Base-by-base conservation (phyloP, 2,797 vertebrate genomes). In the Australoheros facetus region DNA sequence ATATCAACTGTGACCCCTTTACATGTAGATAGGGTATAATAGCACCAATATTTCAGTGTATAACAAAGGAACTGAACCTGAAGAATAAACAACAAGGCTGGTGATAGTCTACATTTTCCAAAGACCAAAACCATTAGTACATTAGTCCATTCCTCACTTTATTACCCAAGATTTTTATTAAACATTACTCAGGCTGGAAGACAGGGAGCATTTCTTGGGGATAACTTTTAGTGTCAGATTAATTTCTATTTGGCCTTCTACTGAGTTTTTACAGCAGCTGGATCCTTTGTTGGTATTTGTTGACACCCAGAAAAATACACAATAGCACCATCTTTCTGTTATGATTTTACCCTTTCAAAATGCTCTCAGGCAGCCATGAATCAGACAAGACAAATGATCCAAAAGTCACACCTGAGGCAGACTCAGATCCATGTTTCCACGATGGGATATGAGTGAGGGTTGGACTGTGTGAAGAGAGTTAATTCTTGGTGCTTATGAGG, bases 401-500 rank as follows among this genome's bases (percentile, higher is more conserved):
- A 48, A 48, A 48, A 16, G 16, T 64, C 54, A 34, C 64, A 77
- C 34, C 62, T 17, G 32, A 75, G 73, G 51, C 54, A 23, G 79
- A 58, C 12, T 64, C 81, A 62, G 64, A 60, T 59, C 78, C 42
- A 7, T 2, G 14, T 12, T 75, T 69, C 28, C 69, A 11, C 19
- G 54, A 55, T 56, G 80, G 70, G 83, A 85, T 83, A 77, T 85
- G 78, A 86, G 60, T 39, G 75, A 79, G 73, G 81, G 72, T 14
- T 19, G 62, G 75, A 48, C 13, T 56, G 56, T 81, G 69, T 64
- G 16, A 23, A 34, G 48, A 32, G 37, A 64, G 51, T 96, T 89
- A 98, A 89, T 97, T 96, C 91, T 97, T 97, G 79, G 90, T 88
- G 72, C 95, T 93, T 73, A 98, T 96, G 81, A 99, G 96, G 72